A percentile compares a stretch with the other conserved stretches of the same genome.
Conservation (phyloP, 1,140 invertebrate genomes). For the Brachionus paranguensis region DNA sequence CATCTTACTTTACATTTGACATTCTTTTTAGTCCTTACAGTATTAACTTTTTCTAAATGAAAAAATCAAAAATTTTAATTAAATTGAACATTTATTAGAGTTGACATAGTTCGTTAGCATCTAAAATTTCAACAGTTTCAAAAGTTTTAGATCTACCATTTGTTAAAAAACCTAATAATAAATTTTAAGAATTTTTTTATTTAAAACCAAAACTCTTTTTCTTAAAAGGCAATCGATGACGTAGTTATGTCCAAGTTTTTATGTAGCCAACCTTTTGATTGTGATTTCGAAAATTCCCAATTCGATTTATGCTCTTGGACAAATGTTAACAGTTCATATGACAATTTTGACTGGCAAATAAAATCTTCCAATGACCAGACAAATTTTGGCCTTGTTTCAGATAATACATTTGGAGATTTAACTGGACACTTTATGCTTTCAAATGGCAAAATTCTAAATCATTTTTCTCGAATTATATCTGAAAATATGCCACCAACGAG, state of each 20-base stretch:
- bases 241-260: slow-evolving; percentile 43
- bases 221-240: slow-evolving; percentile 1
- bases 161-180: no score
- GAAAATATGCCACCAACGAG: slow-evolving; percentile 27
- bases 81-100: no score
- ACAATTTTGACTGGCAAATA: slow-evolving; percentile 42
- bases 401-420: neutral
- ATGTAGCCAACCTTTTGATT: slow-evolving; percentile 43
- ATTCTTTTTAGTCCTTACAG: no score
- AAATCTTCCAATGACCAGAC: neutral
- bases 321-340: slow-evolving; percentile 30
- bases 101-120: no score
- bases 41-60: no score
- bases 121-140: no score
- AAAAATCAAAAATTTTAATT: no score
- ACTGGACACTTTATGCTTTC: slow-evolving; percentile 8
- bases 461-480: neutral
- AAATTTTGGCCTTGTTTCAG: neutral
- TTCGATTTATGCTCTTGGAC: slow-evolving; percentile 43
- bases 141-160: no score
- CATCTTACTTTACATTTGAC: no score
- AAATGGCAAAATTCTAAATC: neutral
- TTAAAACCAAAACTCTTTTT: neutral
- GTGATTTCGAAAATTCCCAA: slow-evolving; percentile 44
- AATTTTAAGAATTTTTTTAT: neutral